Evolutionary conservation across 2,797 vertebrate genomes (phyloP), one percentile per base, ranked within the genome.

Genomic region (Carcharodon carcharias): DNA sequence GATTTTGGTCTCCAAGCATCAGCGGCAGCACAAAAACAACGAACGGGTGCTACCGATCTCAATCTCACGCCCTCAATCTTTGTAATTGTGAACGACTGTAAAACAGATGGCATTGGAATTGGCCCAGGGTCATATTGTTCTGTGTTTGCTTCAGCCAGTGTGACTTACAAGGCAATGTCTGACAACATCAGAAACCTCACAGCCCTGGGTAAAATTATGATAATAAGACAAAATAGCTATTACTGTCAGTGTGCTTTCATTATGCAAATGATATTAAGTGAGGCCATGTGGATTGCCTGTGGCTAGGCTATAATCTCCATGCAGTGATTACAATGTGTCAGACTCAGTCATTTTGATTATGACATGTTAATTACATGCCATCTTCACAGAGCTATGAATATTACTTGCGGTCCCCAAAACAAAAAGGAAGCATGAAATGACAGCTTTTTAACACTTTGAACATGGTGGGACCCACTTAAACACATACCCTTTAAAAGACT

Each of bases 211-310:
- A 98, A 99, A 99, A 99, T 99, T 99, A 99, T 99, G 99, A 99
- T 99, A 99, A 99, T 99, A 99, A 99, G 98, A 99, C 98, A 98
- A 98, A 98, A 99, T 99, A 99, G 99, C 99, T 99, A 99, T 99
- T 99, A 99, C 99, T 98, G 98, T 98, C 98, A 98, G 98, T 98
- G 98, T 98, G 98, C 98, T 99, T 99, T 99, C 99, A 99, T 99
- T 99, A 99, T 99, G 99, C 99, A 99, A 99, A 99, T 99, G 98
- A 99, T 99, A 99, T 99, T 99, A 99, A 99, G 99, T 98, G 98
- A 98, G 98, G 98, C 98, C 98, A 98, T 97, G 97, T 97, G 97
- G 97, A 98, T 98, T 96, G 98, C 99, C 99, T 96, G 97, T 98
- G 98, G 99, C 98, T 98, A 98, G 97, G 98, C 98, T 98, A 98